Evolutionary conservation across 2,888 invertebrate species (phyloP).

Genomic region (Rutpela maculata): DNA sequence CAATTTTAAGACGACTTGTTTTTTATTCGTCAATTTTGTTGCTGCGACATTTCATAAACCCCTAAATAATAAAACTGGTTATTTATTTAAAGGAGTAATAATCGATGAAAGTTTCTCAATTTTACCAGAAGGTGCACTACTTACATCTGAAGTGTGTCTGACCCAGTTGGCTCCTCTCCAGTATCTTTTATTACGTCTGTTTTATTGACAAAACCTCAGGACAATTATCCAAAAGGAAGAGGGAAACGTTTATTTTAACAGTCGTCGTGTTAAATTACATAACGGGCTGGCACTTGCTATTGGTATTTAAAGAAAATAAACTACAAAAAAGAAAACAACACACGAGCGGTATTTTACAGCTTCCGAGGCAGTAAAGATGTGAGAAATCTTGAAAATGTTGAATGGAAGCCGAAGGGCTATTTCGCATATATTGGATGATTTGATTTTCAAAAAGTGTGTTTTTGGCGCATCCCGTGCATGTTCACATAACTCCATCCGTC

Average conservation of each 20-base stretch:
- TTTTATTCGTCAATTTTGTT: no score
- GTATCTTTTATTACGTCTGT: constrained; percentile 7
- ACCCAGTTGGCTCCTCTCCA: constrained; percentile 12
- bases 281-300: neutral
- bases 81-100: no score
- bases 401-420: no score
- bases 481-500: no score
- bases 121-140: neutral
- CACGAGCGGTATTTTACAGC: neutral
- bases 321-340: neutral
- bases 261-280: constrained; percentile 13
- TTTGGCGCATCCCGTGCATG: no score
- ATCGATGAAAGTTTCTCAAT: constrained; percentile 1
- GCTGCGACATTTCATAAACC: no score
- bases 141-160: constrained; percentile 11
- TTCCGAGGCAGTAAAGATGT: neutral
- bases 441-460: no score
- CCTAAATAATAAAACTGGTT: no score
- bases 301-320: constrained; percentile 10
- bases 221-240: constrained; percentile 1
- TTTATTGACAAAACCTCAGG: constrained; percentile 3
- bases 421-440: no score
- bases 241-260: constrained; percentile 11
- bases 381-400: neutral
- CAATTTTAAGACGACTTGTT: no score